These are phyloP conservation scores for Eriocheir sinensis DNA, from an alignment of 1,140 invertebrate genomes.

Conservation along the genomic window DNA sequence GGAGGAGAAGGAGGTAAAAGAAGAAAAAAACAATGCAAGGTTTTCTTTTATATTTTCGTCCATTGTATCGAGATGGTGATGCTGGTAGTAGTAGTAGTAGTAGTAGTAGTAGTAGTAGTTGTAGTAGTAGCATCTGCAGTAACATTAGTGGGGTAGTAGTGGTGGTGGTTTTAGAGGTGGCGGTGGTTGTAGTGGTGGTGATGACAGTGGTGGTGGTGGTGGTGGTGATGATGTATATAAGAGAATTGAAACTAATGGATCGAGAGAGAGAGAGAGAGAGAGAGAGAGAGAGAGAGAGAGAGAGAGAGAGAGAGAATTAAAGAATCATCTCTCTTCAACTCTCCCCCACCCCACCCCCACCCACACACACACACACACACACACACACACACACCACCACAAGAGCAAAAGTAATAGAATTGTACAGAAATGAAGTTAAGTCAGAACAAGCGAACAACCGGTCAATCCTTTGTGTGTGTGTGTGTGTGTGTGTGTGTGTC, in stretches of 20 bases:
- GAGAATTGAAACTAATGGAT: conserved; percentile 1
- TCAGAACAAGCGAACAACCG: neutral
- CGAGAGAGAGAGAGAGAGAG: conserved; percentile 53
- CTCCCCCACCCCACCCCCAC: neutral
- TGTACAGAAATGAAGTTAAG: neutral
- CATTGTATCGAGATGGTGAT: neutral
- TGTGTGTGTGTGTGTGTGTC: conserved; percentile 44
- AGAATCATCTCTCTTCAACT: neutral
- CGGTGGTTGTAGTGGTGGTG: neutral
- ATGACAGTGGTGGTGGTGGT: neutral
- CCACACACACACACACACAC: neutral
- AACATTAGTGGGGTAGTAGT: neutral
- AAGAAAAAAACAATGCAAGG: conserved; percentile 27
- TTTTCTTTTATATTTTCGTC: neutral
- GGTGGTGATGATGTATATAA: neutral
- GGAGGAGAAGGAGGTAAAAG: neutral
- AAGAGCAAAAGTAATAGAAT: neutral
- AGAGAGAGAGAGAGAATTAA: conserved; percentile 7
- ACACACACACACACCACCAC: neutral
- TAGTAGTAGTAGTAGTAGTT: conserved; percentile 18
- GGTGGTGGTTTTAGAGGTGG: neutral
- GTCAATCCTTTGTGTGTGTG: conserved; percentile 28
- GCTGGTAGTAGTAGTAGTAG: neutral
- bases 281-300: conserved; percentile 37
- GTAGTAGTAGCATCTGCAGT: neutral